Conservation (phyloP, 2,888 invertebrate species). For the Poecilobothrus nobilitatus region DNA sequence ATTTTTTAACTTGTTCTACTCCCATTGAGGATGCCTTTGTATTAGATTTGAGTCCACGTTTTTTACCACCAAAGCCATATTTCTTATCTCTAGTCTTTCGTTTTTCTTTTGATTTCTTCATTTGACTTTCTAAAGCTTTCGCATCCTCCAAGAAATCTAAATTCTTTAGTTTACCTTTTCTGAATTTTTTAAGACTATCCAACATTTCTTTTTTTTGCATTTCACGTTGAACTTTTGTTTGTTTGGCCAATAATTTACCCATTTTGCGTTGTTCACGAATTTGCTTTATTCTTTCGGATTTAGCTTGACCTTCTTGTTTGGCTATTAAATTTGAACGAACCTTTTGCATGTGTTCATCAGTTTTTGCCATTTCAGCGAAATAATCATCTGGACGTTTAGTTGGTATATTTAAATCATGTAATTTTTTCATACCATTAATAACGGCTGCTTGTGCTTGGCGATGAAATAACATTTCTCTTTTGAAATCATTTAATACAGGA, state of each 20-base stretch:
- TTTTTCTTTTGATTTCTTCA: conserved; percentile 44
- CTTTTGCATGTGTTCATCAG: conserved; percentile 96
- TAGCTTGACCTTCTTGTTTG: conserved; percentile 75
- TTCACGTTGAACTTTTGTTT: conserved; percentile 74
- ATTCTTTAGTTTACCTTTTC: conserved; percentile 73
- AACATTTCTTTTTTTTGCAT: conserved; percentile 86
- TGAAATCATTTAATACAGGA: conserved; percentile 82
- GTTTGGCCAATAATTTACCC: conserved; percentile 80
- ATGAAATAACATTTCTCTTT: conserved; percentile 79
- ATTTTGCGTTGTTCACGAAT: conserved; percentile 85
- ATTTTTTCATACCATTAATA: conserved; percentile 64
- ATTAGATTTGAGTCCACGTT: conserved; percentile 80
- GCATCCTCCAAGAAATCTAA: conserved; percentile 71
- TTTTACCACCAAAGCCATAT: conserved; percentile 94
- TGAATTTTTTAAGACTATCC: conserved; percentile 86
- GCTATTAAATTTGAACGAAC: conserved; percentile 73
- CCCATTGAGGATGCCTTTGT: conserved; percentile 61
- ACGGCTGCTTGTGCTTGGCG: conserved; percentile 83
- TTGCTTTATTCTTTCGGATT: conserved; percentile 83
- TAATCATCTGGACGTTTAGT: conserved; percentile 90
- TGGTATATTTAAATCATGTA: conserved; percentile 65
- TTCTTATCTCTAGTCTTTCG: conserved; percentile 69
- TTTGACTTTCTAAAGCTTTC: conserved; percentile 39
- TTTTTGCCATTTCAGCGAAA: conserved; percentile 98
- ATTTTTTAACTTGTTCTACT: conserved; percentile 32